phyloP scores from a whole-genome alignment of 2,888 invertebrate species.

The Eristalis tenax region DNA sequence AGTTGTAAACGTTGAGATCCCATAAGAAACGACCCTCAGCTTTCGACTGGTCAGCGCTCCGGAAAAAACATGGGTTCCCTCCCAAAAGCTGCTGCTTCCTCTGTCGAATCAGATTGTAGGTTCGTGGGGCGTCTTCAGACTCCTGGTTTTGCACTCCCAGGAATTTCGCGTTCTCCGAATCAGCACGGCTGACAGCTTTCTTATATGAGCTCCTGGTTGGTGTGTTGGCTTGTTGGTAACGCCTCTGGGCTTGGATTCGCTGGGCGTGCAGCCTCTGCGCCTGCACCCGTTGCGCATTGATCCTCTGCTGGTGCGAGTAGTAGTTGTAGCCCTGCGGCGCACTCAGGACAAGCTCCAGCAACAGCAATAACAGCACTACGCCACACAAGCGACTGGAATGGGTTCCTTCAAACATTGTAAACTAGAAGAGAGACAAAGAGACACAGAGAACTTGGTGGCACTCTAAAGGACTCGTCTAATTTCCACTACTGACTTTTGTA shows the following conservation, averaged over 20 bases:
- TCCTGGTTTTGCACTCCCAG: constrained; percentile 78
- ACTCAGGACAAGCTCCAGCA: constrained; percentile 42
- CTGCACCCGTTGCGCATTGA: constrained; percentile 51
- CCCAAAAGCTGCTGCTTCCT: constrained; percentile 44
- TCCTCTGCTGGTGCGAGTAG: constrained; percentile 44
- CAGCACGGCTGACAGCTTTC: constrained; percentile 72
- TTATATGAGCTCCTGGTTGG: constrained; percentile 10
- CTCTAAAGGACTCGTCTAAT: neutral
- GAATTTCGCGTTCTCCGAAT: constrained; percentile 78
- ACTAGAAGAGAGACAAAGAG: neutral
- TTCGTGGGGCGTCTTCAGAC: constrained; percentile 26
- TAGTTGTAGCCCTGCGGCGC: constrained; percentile 62
- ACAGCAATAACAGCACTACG: constrained; percentile 34
- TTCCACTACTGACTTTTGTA: neutral
- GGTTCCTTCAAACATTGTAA: constrained; percentile 6
- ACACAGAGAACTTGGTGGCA: neutral
- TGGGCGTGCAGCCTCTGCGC: constrained; percentile 47
- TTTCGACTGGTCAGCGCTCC: constrained; percentile 70
- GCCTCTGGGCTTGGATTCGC: constrained; percentile 49
- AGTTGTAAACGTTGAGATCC: constrained; percentile 79
- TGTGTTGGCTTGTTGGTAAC: constrained; percentile 32
- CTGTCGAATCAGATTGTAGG: constrained; percentile 56
- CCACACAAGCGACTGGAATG: constrained; percentile 14
- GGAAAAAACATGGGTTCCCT: constrained; percentile 46
- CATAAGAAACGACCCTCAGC: constrained; percentile 78